Evolutionary conservation across 2,113 vertebrate genomes (phyloP).

Genomic region (Salvelinus sp.): DNA sequence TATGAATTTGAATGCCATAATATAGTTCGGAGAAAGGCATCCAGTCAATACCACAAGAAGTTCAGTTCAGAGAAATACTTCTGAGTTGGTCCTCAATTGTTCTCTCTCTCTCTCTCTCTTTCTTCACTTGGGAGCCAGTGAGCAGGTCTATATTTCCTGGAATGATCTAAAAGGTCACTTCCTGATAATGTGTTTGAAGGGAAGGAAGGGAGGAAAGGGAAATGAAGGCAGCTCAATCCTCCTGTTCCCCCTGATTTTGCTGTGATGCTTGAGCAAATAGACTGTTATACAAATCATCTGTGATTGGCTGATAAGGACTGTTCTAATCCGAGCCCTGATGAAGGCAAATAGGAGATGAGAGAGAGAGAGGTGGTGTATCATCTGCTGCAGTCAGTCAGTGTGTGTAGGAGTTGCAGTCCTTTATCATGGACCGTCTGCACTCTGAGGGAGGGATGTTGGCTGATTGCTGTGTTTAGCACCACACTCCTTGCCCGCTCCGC

Average conservation of each 20-base stretch:
- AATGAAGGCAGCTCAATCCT: background rate
- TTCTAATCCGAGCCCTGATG: constrained; percentile 5
- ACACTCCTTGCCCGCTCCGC: constrained; percentile 21
- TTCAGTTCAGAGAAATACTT: no score
- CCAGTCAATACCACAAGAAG: background rate
- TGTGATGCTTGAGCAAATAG: constrained; percentile 6
- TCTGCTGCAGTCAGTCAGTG: background rate
- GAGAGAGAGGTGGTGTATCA: no score
- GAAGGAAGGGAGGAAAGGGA: background rate
- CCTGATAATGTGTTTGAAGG: background rate
- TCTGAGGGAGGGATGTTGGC: constrained; percentile 30
- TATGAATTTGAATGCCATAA: background rate
- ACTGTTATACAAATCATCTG: background rate
- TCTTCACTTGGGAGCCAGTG: background rate
- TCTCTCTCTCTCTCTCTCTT: no score
- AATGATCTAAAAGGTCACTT: background rate
- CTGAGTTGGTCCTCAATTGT: background rate
- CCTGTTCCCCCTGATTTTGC: background rate
- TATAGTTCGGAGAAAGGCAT: background rate
- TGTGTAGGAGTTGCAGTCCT: constrained; percentile 3
- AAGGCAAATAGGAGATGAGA: background rate
- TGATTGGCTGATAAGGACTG: constrained; percentile 1
- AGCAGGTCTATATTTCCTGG: background rate
- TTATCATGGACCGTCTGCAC: constrained; percentile 54
- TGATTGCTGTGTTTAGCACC: constrained; percentile 48